Base-by-base conservation (phyloP, 2,797 vertebrate genomes). In the Molossus alvarezi region DNA sequence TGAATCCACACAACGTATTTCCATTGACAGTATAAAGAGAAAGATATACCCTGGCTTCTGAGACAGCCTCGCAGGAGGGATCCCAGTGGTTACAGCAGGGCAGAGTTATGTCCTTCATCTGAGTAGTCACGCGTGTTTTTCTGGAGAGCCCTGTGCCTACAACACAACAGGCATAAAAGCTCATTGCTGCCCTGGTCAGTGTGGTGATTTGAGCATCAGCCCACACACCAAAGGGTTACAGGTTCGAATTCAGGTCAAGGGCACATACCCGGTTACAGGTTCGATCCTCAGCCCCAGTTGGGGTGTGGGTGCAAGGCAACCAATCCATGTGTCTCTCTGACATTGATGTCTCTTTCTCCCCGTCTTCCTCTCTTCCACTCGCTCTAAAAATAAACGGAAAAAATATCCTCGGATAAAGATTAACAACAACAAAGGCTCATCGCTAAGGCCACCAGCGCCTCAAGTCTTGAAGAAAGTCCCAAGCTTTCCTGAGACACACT, bases 11-110 rank as follows among this genome's bases (percentile, higher is more conserved):
- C 0, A 21, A 72, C 33, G 64, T 53, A 87, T 77, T 67, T 82
- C 67, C 92, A 86, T 73, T 21, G 6, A 18, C 94, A 94, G 37
- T n/a, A 72, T 20, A 94, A 94, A 84, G 5, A 85, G 77, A 80
- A 85, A 93, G 53, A 57, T 17, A 53, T 62, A 67, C 87, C 18
- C 60, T 41, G 72, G 60, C n/a, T 91, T 62, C 25, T 55, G 48
- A 48, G 65, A 20, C 82, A 81, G n/a, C 0, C 8, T 72, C 7
- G 1, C 12, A 69, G 33, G 82, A 53, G 23, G 33, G 23, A 62
- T 5, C 11, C 51, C 23, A 4, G 4, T 20, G n/a, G 17, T 64
- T 69, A 48, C 17, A 48, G n/a, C 67, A 84, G 29, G 23, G 25
- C 71, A 58, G 37, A 75, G 33, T 80, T 12, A n/a, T 48, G 20